Percentiles rank a stretch among this genome's conserved stretches.
Conservation (phyloP, 2,888 invertebrate genomes). For the Cancer borealis region DNA sequence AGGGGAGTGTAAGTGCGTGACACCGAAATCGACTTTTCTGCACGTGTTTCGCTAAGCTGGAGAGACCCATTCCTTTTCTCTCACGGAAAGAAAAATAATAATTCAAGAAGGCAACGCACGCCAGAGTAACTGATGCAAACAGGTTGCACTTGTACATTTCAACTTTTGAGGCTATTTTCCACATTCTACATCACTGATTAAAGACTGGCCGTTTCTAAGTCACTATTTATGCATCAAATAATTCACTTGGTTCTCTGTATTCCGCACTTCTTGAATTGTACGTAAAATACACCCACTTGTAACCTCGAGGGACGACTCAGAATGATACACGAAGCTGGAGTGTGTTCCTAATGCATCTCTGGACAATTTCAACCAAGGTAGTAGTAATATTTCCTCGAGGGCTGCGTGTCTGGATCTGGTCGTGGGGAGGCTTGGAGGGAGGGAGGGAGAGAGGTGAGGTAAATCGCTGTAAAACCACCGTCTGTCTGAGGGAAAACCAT, state of each 20-base stretch:
- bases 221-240: too few species aligned
- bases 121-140: background rate
- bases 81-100: background rate
- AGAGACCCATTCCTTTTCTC: too few species aligned
- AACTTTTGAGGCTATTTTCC: background rate
- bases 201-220: too few species aligned
- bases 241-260: too few species aligned
- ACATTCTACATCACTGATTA: too few species aligned
- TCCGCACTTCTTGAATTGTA: too few species aligned
- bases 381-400: background rate
- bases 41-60: too few species aligned
- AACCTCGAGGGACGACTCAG: background rate
- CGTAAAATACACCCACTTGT: background rate
- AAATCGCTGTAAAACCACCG: too few species aligned
- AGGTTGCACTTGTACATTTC: background rate
- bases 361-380: background rate
- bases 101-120: background rate
- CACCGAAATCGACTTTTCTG: background rate
- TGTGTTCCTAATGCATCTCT: background rate
- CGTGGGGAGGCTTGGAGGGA: background rate
- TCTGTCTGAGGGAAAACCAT: background rate
- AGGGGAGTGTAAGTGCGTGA: background rate
- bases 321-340: background rate
- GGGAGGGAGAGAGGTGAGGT: background rate
- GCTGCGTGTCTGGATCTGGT: background rate